Percentiles rank a stretch among this genome's conserved stretches.
Evolutionary conservation across 2,113 vertebrate genomes (phyloP).

Genomic region (Clarias macrocephalus): DNA sequence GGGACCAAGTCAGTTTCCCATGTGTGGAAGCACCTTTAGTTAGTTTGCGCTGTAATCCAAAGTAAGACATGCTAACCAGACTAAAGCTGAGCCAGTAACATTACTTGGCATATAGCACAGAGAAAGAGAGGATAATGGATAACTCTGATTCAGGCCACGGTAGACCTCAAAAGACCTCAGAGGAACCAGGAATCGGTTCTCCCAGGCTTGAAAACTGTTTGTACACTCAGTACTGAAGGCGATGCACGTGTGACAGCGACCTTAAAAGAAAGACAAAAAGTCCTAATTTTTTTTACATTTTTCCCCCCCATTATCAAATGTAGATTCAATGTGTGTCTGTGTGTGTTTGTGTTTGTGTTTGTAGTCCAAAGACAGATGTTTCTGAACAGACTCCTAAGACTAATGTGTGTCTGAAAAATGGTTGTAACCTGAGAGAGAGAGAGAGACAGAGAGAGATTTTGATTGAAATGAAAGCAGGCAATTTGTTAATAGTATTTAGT

Average conservation of each 20-base stretch:
- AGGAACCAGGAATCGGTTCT: background rate
- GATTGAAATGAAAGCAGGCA: background rate
- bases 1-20: no score
- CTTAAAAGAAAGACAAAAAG: background rate
- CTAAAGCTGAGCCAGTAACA: background rate
- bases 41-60: background rate
- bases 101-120: background rate
- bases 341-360: background rate
- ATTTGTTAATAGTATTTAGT: slow-evolving; percentile 7
- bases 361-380: background rate
- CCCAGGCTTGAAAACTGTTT: background rate
- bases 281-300: background rate
- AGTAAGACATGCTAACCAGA: background rate
- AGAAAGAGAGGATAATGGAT: background rate
- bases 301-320: background rate
- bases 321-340: background rate
- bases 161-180: background rate
- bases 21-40: no score
- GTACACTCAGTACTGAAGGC: background rate
- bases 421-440: background rate
- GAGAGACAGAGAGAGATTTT: background rate
- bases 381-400: background rate
- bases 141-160: background rate
- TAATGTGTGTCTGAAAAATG: background rate
- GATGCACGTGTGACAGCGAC: background rate